These are phyloP conservation scores for Microcebus griseorufus DNA, from an alignment of 2,113 vertebrate genomes.

Conservation along the genomic window DNA sequence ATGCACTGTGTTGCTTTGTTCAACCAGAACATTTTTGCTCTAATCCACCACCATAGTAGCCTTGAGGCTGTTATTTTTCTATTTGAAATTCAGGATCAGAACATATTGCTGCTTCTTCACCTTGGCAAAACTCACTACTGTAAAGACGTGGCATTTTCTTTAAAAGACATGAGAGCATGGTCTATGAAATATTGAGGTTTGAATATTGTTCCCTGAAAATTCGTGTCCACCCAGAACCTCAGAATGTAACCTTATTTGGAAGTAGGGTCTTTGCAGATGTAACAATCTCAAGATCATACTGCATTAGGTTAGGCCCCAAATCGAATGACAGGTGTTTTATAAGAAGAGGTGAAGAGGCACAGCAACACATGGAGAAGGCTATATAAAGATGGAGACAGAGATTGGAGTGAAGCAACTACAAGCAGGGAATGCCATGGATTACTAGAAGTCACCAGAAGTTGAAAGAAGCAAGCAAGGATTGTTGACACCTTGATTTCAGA, in stretches of 20 bases:
- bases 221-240: background rate
- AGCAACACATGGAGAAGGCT: background rate
- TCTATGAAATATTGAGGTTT: background rate
- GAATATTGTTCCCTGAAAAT: background rate
- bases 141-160: background rate
- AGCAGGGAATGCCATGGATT: background rate
- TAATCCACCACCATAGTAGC: background rate
- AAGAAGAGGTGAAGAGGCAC: background rate
- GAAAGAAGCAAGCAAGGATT: background rate
- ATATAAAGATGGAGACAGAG: background rate
- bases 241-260: background rate
- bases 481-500: background rate
- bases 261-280: background rate
- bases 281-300: background rate
- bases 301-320: background rate
- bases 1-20: background rate
- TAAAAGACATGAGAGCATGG: background rate
- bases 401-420: background rate
- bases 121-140: background rate
- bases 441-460: background rate
- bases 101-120: background rate
- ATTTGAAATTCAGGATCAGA: conserved; percentile 12
- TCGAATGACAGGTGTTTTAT: background rate
- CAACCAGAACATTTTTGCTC: background rate
- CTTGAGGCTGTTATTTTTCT: background rate